Base-by-base conservation (phyloP, 2,797 vertebrate genomes). In the Cirrhinus molitorella region DNA sequence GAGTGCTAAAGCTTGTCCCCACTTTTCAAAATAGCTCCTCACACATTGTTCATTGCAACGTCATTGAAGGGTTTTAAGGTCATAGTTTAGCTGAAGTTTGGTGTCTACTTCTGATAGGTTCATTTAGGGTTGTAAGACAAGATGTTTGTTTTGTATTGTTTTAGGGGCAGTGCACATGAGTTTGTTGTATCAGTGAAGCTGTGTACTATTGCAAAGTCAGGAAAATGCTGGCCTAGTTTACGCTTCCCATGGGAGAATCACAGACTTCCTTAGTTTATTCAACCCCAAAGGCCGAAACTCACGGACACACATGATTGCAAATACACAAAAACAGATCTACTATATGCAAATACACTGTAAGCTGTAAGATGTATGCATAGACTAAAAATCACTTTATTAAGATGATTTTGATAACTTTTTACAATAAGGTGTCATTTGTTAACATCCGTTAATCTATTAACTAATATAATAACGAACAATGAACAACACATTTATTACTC, bases 211-310 rank as follows among this genome's bases (percentile, higher is more conserved):
- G 73, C 63, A 67, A 55, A 82, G 49, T 83, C 83, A 77, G 83
- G 80, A 86, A 84, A 86, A 84, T 43, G 13, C 59, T 80, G 68
- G 28, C 79, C 71, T 80, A 65, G 78, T 83, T 88, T 84, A 16
- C 17, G 21, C 45, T 86, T 85, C 80, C 67, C 83, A 43, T 73
- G 84, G 55, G 83, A 83, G n/a, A 25, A 59, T 79, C 47, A 71
- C 83, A 85, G 70, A 83, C 76, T 86, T 85, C 80, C 87, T 86
- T 77, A 67, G 83, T 83, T 80, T 83, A 83, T 80, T 70, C 34
- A 83, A 65, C 57, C 59, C 45, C 49, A 57, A 86, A 80, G 65
- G 57, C 70, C 67, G 7, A 49, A 79, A 79, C 67, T 75, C n/a
- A 61, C 13, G 16, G 63, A 65, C 51, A 65, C 55, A 65, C 12